These are phyloP conservation scores for Rissa tridactyla DNA, from an alignment of 2,113 vertebrate genomes.

Conservation along the genomic window DNA sequence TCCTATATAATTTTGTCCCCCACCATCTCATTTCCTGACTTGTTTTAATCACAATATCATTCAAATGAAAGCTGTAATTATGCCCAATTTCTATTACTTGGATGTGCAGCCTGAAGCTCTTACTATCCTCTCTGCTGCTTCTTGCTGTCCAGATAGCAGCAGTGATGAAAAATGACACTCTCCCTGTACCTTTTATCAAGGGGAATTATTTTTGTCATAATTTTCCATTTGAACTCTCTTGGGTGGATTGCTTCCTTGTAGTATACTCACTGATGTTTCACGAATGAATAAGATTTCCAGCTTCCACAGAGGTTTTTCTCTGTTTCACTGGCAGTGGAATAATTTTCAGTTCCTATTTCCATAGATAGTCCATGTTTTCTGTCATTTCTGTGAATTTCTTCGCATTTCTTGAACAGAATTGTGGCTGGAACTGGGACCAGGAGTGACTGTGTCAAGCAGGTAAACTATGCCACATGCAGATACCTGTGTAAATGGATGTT, in stretches of 20 bases:
- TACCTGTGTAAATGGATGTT: background rate
- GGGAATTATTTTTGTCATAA: background rate
- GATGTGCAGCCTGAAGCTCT: background rate
- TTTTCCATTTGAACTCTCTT: background rate
- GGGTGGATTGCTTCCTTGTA: background rate
- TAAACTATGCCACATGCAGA: background rate
- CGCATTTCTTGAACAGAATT: background rate
- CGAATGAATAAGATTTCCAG: background rate
- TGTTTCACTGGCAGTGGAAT: background rate
- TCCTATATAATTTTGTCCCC: background rate
- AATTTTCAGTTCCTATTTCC: background rate
- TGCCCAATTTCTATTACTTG: background rate
- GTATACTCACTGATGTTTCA: background rate
- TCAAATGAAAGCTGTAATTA: conserved; percentile 18
- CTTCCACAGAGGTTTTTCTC: background rate
- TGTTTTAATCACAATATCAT: background rate
- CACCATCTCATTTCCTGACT: conserved; percentile 7
- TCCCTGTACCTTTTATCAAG: background rate
- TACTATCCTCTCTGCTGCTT: background rate
- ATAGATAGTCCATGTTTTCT: background rate
- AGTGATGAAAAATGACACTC: background rate
- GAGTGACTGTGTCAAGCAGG: background rate
- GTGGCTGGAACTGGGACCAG: background rate
- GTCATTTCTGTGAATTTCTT: background rate
- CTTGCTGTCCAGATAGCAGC: background rate